These are phyloP conservation scores for Caerostris darwini DNA, from an alignment of 1,140 invertebrate species.

Conservation along the genomic window DNA sequence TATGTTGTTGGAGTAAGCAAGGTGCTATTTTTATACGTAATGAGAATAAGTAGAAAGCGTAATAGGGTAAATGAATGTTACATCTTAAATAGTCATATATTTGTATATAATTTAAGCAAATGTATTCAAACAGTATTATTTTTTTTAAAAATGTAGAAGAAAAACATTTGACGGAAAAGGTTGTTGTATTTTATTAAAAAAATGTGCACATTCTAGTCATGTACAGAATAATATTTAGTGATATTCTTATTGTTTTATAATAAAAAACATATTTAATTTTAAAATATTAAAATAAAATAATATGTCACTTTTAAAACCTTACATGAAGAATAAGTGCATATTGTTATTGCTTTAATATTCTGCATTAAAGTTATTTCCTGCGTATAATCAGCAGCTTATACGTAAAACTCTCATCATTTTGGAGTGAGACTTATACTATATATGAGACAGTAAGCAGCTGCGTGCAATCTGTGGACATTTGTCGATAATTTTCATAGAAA, in stretches of 20 bases:
- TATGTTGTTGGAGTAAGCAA: background rate
- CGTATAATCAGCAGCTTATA: background rate
- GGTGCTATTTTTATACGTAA: slow-evolving; percentile 29
- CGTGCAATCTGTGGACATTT: no score
- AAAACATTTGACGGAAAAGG: background rate
- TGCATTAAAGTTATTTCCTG: background rate
- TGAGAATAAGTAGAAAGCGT: background rate
- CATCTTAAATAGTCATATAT: background rate
- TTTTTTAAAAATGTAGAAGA: background rate
- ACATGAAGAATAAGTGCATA: background rate
- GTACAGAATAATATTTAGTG: background rate
- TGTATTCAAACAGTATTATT: slow-evolving; percentile 12
- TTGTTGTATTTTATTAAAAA: background rate
- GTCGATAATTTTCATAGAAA: no score
- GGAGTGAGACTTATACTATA: background rate
- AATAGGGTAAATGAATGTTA: background rate
- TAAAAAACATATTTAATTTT: no score
- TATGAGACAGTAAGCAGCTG: no score
- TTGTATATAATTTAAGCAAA: background rate
- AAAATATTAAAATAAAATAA: no score
- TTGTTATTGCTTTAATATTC: background rate
- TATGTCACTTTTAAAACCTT: background rate
- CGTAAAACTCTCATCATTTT: background rate
- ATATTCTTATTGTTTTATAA: background rate
- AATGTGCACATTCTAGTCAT: background rate